Evolutionary conservation across 2,888 invertebrate genomes (phyloP).

Genomic region (Amphipoea oculea): DNA sequence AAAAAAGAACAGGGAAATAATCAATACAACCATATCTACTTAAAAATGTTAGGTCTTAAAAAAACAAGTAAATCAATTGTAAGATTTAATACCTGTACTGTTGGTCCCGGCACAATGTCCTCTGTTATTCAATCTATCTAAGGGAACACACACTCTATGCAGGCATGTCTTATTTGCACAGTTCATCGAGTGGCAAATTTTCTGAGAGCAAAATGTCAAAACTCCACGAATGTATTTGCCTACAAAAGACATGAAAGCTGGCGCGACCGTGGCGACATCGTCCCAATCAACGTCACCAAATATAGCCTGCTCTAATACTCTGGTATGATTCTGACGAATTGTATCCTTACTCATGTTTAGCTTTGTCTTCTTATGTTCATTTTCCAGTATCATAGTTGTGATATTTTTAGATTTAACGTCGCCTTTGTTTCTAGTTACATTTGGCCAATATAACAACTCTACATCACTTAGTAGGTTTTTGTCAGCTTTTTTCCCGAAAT

Average conservation of each 20-base stretch:
- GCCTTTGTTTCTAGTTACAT: constrained; percentile 62
- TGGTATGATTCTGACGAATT: constrained; percentile 78
- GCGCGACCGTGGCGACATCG: constrained; percentile 82
- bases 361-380: constrained; percentile 81
- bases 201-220: constrained; percentile 84
- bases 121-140: constrained; percentile 80
- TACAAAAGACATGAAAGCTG: constrained; percentile 84
- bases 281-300: constrained; percentile 86
- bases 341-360: constrained; percentile 80
- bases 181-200: constrained; percentile 85
- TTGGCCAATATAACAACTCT: constrained; percentile 85
- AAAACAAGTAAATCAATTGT: neutral
- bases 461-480: constrained; percentile 73
- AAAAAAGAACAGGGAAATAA: constrained; percentile 62
- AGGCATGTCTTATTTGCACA: constrained; percentile 82
- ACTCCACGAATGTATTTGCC: constrained; percentile 86
- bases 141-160: constrained; percentile 81
- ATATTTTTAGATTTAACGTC: constrained; percentile 74
- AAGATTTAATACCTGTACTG: constrained; percentile 75
- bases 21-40: neutral
- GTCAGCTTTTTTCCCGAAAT: constrained; percentile 70
- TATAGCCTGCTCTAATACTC: constrained; percentile 82
- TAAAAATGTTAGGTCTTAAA: neutral
- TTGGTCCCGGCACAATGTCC: constrained; percentile 85
- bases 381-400: constrained; percentile 80